Conservation (phyloP, 2,113 vertebrate species). For the Daubentonia madagascariensis region DNA sequence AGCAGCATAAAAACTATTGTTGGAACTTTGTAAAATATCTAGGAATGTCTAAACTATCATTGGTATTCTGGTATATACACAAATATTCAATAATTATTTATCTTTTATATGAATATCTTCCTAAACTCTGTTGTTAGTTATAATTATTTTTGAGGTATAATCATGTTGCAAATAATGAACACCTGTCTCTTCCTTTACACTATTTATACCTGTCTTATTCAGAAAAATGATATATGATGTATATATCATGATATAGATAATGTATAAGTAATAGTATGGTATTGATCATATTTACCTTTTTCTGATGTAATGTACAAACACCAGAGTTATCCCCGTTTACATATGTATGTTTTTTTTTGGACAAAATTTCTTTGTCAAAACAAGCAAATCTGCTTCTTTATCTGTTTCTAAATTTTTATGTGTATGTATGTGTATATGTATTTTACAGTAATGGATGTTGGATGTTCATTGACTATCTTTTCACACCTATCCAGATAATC, state of each 20-base stretch:
- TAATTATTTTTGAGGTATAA: not conserved
- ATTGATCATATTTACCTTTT: not conserved
- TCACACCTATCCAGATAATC: not conserved
- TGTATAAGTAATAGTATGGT: not conserved
- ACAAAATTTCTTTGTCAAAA: not conserved
- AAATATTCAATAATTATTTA: not conserved
- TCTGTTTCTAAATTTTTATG: not conserved
- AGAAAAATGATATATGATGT: not conserved
- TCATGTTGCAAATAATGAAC: not conserved
- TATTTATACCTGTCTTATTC: not conserved
- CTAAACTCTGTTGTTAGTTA: not conserved
- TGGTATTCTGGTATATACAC: too few species aligned
- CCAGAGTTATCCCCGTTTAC: not conserved
- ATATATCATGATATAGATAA: not conserved
- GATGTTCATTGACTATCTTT: not conserved
- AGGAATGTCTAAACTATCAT: not conserved
- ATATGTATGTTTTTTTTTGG: not conserved
- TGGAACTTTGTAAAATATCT: not conserved
- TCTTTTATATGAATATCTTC: not conserved
- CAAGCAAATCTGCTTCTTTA: not conserved
- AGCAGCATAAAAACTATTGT: not conserved
- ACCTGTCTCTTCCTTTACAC: not conserved
- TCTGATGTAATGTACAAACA: not conserved
- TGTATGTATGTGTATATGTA: not conserved
- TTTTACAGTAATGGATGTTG: not conserved